Evolutionary conservation across 2,888 invertebrate species (phyloP), one percentile per base, ranked within the genome.

Genomic region (Sisyra terminalis): DNA sequence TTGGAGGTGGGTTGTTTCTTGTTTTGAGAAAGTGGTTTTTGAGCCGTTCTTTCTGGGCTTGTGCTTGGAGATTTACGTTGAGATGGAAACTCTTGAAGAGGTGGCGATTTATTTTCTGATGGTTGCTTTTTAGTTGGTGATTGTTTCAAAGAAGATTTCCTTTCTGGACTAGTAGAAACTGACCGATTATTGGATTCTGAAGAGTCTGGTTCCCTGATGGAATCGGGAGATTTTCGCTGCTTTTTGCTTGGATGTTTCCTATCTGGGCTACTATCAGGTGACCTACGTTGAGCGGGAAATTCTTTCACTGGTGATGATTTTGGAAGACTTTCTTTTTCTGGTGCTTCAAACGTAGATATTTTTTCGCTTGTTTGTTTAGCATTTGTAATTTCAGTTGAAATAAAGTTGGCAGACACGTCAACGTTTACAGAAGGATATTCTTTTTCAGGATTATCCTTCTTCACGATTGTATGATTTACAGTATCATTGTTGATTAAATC

Each of bases 31-130:
- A 13, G 1, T 30, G 40, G 29, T 6, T 30, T 11, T 29, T 40
- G 14, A 16, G 24, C 10, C 3, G 3, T 17, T 17, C 13, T 38
- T 11, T 24, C 24, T 18, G 15, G 38, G 31, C 16, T 52, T 52
- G 46, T 61, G 57, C 36, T 56, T 57, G 52, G 64, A 58, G 53
- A 65, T 61, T 13, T 53, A 50, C 18, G 55, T 47, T 43, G 53
- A 2, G 36, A 5, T 51, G 34, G 56, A 54, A 29, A 56, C 52
- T 50, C 63, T 65, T 48, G 59, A 18, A 44, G 24, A 8, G 18
- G 18, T 2, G 43, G 14, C 5, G 9, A n/a, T 15, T 41, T 41
- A 13, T 43, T 43, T 8, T 17, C 18, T 7, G 43, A 31, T 24
- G 44, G 29, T 42, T 46, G 47, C 10, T 44, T 35, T 2, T 13